Evolutionary conservation across 2,113 vertebrate species (phyloP), one percentile per base, ranked within the genome.

Genomic region (Trochalopteron elliotii): DNA sequence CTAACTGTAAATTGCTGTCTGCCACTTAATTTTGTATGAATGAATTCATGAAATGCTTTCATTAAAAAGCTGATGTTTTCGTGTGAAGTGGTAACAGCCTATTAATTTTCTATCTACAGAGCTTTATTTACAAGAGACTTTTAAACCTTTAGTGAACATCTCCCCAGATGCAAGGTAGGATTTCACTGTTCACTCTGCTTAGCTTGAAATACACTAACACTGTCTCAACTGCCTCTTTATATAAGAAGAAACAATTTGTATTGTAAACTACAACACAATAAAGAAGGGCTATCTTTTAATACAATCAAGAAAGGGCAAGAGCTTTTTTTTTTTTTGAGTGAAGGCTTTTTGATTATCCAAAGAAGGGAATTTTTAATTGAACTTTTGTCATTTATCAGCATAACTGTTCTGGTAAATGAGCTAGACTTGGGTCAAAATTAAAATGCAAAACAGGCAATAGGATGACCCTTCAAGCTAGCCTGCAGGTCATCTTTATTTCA

Each of bases 101-200:
- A 3, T 95, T 95, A 88, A 91, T 95, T 97, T 90, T 97, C 93
- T 91, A 33, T 85, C 71, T 92, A 50, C 98, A 99, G 99, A 99
- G 96, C 98, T 99, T 84, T 99, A 99, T 98, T 98, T 99, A 97
- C 99, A 99, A 98, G 99, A 99, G 98, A 99, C 99, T 18, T 99
- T 99, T 98, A 99, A 99, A 93, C 99, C 99, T 96, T 98, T 99
- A 98, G 99, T 99, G 96, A 99, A 99, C 98, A 99, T 99, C 96
- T 99, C 99, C 93, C 99, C 99, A 89, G 99, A 99, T 95, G 99
- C 99, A 98, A 99, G 99, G 99, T 99, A 98, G 91, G 96, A 81
- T 45, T 87, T 76, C 31, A 35, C 91, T 89, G 93, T 94, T 56
- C 83, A 27, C 11, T 84, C 79, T 87, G 52, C 84, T 77, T 83